These are phyloP conservation scores for Noctua pronuba DNA, from an alignment of 2,888 invertebrate species.

Conservation along the genomic window DNA sequence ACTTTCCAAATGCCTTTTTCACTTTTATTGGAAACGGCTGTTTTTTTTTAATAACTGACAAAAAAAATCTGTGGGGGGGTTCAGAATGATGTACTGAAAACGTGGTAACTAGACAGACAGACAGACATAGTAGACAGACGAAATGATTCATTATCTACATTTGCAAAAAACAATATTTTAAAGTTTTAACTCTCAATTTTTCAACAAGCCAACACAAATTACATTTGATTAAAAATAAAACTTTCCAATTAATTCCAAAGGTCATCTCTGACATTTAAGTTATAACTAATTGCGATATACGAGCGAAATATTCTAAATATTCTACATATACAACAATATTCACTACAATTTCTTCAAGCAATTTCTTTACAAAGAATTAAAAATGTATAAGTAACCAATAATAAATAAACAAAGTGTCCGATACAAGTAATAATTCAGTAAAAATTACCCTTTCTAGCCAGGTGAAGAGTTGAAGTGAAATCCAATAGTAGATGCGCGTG, in stretches of 20 bases:
- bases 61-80: too few species aligned
- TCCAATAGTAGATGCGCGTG: constrained; percentile 52
- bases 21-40: too few species aligned
- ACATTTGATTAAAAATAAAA: constrained; percentile 9
- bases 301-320: constrained; percentile 22
- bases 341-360: constrained; percentile 5
- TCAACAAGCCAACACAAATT: constrained; percentile 1
- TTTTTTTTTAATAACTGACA: too few species aligned
- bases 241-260: constrained; percentile 43
- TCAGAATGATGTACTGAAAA: too few species aligned
- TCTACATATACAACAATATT: not conserved
- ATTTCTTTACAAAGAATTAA: constrained; percentile 40
- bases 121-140: not conserved
- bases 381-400: constrained; percentile 16
- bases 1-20: too few species aligned
- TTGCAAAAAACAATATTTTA: not conserved
- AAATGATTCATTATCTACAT: not conserved
- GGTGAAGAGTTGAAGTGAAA: constrained; percentile 57
- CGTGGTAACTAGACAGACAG: too few species aligned
- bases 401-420: constrained; percentile 48
- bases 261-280: constrained; percentile 38
- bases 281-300: constrained; percentile 45
- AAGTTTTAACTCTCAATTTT: not conserved
- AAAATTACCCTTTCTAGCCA: constrained; percentile 53
- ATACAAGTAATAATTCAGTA: constrained; percentile 43